Conservation (phyloP, 2,797 vertebrate species). For the Gallirallus australis region DNA sequence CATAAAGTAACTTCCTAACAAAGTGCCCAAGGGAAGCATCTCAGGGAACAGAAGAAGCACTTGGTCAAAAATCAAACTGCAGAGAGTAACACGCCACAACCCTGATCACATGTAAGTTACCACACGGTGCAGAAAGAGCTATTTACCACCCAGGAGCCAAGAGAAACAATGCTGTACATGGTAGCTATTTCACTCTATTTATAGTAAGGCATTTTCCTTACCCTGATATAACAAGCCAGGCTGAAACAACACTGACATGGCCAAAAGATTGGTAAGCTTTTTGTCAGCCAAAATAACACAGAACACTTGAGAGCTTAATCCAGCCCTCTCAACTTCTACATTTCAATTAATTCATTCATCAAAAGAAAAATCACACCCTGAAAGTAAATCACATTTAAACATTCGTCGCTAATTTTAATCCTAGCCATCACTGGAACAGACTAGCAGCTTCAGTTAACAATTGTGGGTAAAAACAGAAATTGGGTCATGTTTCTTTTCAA, state of each 20-base stretch:
- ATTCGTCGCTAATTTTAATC: not conserved
- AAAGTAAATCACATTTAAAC: not conserved
- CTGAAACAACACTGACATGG: not conserved
- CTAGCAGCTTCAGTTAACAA: not conserved
- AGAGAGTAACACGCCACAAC: not conserved
- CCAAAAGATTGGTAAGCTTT: not conserved
- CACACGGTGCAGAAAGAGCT: not conserved
- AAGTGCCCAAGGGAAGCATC: not conserved
- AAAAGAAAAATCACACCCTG: not conserved
- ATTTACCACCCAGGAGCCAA: not conserved
- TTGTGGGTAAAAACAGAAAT: not conserved
- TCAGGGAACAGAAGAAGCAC: not conserved
- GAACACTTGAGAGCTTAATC: not conserved
- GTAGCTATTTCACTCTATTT: not conserved
- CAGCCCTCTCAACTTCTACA: not conserved
- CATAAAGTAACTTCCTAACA: not conserved
- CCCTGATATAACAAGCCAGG: not conserved
- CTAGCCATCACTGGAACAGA: not conserved
- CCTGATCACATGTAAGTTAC: not conserved
- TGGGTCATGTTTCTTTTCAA: not conserved
- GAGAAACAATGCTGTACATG: not conserved
- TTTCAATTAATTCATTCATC: not conserved
- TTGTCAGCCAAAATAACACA: conserved; percentile 22
- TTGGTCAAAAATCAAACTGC: not conserved
- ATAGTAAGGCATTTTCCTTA: not conserved